Base-by-base conservation (phyloP, 2,888 invertebrate genomes). In the Patella ulyssiponensis region DNA sequence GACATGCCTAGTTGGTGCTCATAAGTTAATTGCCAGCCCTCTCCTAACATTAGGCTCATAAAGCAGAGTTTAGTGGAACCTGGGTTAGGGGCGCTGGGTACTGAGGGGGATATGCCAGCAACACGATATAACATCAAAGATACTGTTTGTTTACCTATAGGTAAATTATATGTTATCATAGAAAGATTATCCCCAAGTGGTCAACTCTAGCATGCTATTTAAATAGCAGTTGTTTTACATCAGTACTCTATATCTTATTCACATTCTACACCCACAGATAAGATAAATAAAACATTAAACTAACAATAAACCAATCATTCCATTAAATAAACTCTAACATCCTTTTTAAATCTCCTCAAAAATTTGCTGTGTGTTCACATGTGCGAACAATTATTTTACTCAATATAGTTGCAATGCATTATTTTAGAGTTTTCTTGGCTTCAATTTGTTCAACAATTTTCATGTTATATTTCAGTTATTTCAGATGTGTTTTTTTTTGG, bases 201-300 rank as follows among this genome's bases (percentile, higher is more conserved):
- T 23, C 64, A 64, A 64, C 64, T 64, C 20, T 64, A 64, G 64
- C 64, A 64, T 64, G 64, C 64, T 64, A 64, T 64, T 64, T 64
- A 64, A 64, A 64, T 23, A 64, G 64, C 64, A 64, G 64, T 64
- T 64, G 64, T 64, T 64, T 64, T 64, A 64, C 64, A 64, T 64
- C 64, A 64, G 64, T 23, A 64, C 64, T 64, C 23, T 64, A 23
- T 20, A 20, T 23, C 64, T 23, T 64, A 23, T 64, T 64, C 64
- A 64, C 23, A 20, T 23, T 64, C 20, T 64, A 64, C 64, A 23
- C 64, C 64, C 23, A 64, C 64, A 20, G 14, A 14, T 14, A 20
- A 64, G 64, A 64, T 23, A 64, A 23, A 64, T 64, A 64, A 23
- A 23, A 44, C 44, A 9, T 23, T 20, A 64, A 20, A 64, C 64